Evolutionary conservation across 1,140 invertebrate genomes (phyloP), one percentile per base, ranked within the genome.

Genomic region (Drosophila novamexicana): DNA sequence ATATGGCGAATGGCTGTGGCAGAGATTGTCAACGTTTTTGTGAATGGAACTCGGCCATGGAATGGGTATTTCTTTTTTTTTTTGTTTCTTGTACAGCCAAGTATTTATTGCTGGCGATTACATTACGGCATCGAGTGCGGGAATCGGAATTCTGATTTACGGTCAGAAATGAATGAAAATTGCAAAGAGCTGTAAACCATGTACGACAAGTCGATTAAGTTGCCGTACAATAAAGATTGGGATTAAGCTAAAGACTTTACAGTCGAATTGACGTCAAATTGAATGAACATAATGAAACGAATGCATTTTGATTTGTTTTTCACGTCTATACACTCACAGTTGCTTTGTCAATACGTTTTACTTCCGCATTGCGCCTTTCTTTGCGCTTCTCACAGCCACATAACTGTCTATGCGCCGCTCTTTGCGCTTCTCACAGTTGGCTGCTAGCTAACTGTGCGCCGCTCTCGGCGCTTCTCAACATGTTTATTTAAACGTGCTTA

Each of bases 11-110:
- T 78, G 69, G 57, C 71, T 52, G 77, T 50, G 62, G 59, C 16
- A 16, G 36, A 53, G 47, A 61, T 62, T 67, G 56, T 40, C 62
- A 32, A 54, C 32, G 81, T 81, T 82, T 83, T 83, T 75, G 73
- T 75, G 75, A 78, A 78, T 78, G 75, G 50, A 66, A 72, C 42
- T 57, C 45, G 57, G 47, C 37, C 37, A 8, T 29, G 29, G 22
- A 29, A 54, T 65, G 53, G 18, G 50, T 52, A 34, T 14, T n/a
- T 47, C 22, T 29, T 29, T 29, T 18, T 18, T 18, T 22, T 22
- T 29, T 29, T 29, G 22, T 29, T 29, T 29, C 22, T 29, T 29
- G 40, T 64, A 64, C 45, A 40, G 57, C 40, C 1, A 47, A 50
- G 54, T 36, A 50, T 71, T 71, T 71, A 71, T 71, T 45, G 52